These are phyloP conservation scores for Cheilosia urbana DNA, from an alignment of 2,888 invertebrate genomes.

Conservation along the genomic window DNA sequence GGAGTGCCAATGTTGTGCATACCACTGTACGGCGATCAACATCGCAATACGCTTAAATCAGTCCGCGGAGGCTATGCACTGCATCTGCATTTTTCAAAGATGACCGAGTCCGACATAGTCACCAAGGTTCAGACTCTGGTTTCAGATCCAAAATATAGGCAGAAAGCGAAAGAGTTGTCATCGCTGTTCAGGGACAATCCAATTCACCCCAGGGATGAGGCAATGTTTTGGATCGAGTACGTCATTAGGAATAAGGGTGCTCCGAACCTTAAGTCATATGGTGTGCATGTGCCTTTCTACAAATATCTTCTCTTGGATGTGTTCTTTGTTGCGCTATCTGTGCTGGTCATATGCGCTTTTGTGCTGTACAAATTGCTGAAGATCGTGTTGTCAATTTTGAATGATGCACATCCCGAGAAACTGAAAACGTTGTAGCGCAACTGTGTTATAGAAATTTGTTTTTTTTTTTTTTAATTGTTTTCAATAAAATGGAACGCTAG, in stretches of 20 bases:
- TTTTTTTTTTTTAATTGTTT: not conserved
- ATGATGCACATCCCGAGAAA: slow-evolving; percentile 13
- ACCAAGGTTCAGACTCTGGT: slow-evolving; percentile 81
- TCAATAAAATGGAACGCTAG: not conserved
- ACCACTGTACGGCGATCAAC: slow-evolving; percentile 84
- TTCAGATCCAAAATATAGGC: slow-evolving; percentile 81
- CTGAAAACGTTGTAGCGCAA: slow-evolving; percentile 14
- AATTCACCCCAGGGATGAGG: slow-evolving; percentile 85
- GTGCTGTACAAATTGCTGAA: slow-evolving; percentile 22
- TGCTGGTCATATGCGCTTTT: slow-evolving; percentile 30
- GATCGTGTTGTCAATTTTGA: not conserved
- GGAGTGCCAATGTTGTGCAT: slow-evolving; percentile 84
- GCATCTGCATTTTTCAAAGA: slow-evolving; percentile 80
- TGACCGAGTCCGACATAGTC: slow-evolving; percentile 81
- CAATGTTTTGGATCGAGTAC: slow-evolving; percentile 87
- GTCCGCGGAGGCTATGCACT: slow-evolving; percentile 83
- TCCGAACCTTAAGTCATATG: slow-evolving; percentile 82
- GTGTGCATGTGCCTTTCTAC: slow-evolving; percentile 82
- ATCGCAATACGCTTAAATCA: slow-evolving; percentile 82
- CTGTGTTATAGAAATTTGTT: not conserved
- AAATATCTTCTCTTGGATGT: slow-evolving; percentile 85
- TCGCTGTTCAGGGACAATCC: slow-evolving; percentile 85
- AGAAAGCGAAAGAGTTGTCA: slow-evolving; percentile 84
- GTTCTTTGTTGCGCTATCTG: slow-evolving; percentile 82
- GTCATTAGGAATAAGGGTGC: slow-evolving; percentile 84